A percentile compares a stretch with the other conserved stretches of the same genome.
These are phyloP conservation scores for Calvadosia cruxmelitensis DNA, from an alignment of 30 jellyfish, hydroid and myxozoan species.

Conservation along the genomic window DNA sequence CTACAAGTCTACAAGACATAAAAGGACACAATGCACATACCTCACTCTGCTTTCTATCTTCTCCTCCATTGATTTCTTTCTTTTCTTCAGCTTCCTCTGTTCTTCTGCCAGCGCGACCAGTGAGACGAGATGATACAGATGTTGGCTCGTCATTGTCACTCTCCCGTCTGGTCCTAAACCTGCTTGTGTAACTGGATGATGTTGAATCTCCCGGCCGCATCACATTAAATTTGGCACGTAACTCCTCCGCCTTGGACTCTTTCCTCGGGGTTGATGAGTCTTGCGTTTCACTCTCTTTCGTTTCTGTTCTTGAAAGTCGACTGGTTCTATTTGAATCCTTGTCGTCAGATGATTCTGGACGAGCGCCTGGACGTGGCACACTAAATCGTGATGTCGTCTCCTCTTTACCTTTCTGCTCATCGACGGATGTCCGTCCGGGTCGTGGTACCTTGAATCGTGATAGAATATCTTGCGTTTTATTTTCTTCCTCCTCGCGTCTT, in stretches of 20 bases:
- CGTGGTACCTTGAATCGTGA: conserved; percentile 26
- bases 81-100: conserved; percentile 15
- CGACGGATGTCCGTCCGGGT: conserved; percentile 12
- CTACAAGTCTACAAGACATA: not conserved
- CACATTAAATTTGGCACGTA: conserved; percentile 31
- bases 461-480: conserved; percentile 24
- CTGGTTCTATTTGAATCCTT: not conserved
- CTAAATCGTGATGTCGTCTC: not conserved
- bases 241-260: conserved; percentile 44
- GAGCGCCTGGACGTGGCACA: not conserved
- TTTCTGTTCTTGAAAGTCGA: not conserved
- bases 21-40: not conserved
- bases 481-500: conserved; percentile 11
- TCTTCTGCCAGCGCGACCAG: not conserved
- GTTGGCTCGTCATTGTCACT: conserved; percentile 11
- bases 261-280: conserved; percentile 8
- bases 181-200: conserved; percentile 22
- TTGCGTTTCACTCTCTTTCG: not conserved
- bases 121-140: not conserved
- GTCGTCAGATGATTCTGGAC: not conserved
- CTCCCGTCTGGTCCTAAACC: conserved; percentile 12
- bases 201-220: conserved; percentile 53
- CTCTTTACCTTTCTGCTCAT: not conserved
- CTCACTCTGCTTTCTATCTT: not conserved
- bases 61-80: conserved; percentile 4